Evolutionary conservation across 1,140 invertebrate genomes (phyloP).

Genomic region (Bicyclus anynana): DNA sequence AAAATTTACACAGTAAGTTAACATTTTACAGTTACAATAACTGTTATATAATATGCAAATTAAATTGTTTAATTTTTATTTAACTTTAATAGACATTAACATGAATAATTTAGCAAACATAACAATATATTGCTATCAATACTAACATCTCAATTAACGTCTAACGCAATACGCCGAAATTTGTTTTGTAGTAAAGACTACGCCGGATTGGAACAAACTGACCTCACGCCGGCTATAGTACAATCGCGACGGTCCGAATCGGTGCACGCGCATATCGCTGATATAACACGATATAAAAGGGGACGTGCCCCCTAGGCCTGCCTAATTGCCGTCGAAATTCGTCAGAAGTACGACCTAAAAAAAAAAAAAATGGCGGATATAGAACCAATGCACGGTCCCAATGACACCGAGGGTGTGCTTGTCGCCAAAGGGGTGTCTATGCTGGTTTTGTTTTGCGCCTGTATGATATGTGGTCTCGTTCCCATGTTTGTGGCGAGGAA

Average conservation of each 20-base stretch:
- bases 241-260: conserved; percentile 45
- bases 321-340: conserved; percentile 31
- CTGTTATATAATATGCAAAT: too few relatives aligned
- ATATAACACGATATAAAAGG: conserved; percentile 62
- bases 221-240: conserved; percentile 47
- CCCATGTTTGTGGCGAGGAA: conserved; percentile 82
- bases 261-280: conserved; percentile 58
- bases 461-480: conserved; percentile 83
- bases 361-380: conserved; percentile 34
- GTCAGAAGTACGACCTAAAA: conserved; percentile 21
- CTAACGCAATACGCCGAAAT: conserved; percentile 22
- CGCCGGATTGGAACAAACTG: conserved; percentile 51
- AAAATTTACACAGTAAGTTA: too few relatives aligned
- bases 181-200: conserved; percentile 40
- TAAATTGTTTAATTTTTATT: too few relatives aligned
- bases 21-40: too few relatives aligned
- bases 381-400: conserved; percentile 26
- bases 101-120: neutral
- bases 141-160: conserved; percentile 14
- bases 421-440: conserved; percentile 86
- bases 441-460: conserved; percentile 83
- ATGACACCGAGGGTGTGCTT: conserved; percentile 67
- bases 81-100: neutral
- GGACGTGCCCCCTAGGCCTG: conserved; percentile 30
- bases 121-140: conserved; percentile 8